Base-by-base conservation (phyloP, 2,888 invertebrate genomes). In the Dyspetes luteomarginatus region DNA sequence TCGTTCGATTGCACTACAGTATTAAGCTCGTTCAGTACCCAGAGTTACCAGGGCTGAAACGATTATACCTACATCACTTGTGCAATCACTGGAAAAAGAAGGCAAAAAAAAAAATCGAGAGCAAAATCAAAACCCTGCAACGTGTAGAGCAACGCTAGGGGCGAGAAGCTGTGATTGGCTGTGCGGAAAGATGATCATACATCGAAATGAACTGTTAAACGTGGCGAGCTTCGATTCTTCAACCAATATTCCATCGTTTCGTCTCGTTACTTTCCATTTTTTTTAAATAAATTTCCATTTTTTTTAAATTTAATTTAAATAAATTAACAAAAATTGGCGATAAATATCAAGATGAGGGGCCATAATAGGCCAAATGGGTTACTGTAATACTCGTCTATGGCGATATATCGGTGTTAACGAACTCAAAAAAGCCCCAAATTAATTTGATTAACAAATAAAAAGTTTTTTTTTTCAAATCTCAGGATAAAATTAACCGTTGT, bases 1-100 rank as follows among this genome's bases (percentile, higher is more conserved):
- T n/a, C 65, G 52, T 78, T 72, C 62, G 48, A 71, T 74, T 67
- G 78, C 81, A 71, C 67, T 36, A 74, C 41, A 69, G 36, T 50
- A n/a, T n/a, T n/a, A 45, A 72, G 36, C 43, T 50, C 24, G 43
- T 12, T 19, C 60, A n/a, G 19, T 45, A 12, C 19, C n/a, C 26
- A 28, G 28, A 26, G 12, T 50, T 30, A 15, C 36, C 67, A 28
- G 15, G 30, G 24, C 15, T 24, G 7, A 12, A 52, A 15, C 22
- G 62, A 73, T 68, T 65, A 58, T 75, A 30, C 24, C 12, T 55
- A 74, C 43, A 58, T 58, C 43, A 52, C 52, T 58, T 26, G 12
- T 41, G 30, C 56, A 60, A 24, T 50, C 41, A 67, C 19, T 17
- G 17, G 7, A 56, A 28, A 73, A 30, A 15, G 17, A 52, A 50